These are phyloP conservation scores for Machimus atricapillus DNA, from an alignment of 2,888 invertebrate genomes.

Conservation along the genomic window DNA sequence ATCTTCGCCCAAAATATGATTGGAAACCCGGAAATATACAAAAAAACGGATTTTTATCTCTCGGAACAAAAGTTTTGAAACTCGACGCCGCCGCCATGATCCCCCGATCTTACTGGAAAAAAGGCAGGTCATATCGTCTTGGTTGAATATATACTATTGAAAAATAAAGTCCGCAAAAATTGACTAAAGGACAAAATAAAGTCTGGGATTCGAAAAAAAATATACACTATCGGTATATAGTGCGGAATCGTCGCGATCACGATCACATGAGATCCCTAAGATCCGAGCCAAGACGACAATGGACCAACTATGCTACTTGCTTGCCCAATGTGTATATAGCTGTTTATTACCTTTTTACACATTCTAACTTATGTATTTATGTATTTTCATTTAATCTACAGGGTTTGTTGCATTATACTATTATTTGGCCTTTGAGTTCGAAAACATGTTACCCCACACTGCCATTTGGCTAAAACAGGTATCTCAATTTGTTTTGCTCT, in stretches of 20 bases:
- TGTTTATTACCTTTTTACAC: conserved; percentile 9
- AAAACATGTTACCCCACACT: conserved; percentile 12
- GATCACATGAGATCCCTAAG: background rate
- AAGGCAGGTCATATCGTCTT: conserved; percentile 3
- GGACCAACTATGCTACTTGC: conserved; percentile 6
- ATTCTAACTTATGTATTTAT: conserved; percentile 6
- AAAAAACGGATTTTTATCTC: background rate
- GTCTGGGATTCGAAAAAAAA: background rate
- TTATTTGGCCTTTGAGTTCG: conserved; percentile 2
- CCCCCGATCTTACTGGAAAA: background rate
- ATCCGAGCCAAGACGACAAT: background rate
- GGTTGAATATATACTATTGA: background rate
- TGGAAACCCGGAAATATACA: background rate
- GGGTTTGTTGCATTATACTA: conserved; percentile 2
- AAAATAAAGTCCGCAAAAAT: background rate
- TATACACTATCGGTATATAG: background rate
- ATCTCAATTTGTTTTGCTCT: background rate
- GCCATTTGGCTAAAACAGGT: background rate
- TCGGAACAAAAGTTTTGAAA: background rate
- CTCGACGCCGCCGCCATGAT: conserved; percentile 31
- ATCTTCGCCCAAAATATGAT: background rate
- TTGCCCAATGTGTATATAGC: conserved; percentile 8
- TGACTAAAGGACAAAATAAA: background rate
- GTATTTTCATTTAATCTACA: conserved; percentile 15
- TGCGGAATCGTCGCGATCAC: background rate